A percentile compares a stretch with the other conserved stretches of the same genome.
These are phyloP conservation scores for Abrostola triplasia DNA, from an alignment of 2,888 invertebrate genomes.

Conservation along the genomic window DNA sequence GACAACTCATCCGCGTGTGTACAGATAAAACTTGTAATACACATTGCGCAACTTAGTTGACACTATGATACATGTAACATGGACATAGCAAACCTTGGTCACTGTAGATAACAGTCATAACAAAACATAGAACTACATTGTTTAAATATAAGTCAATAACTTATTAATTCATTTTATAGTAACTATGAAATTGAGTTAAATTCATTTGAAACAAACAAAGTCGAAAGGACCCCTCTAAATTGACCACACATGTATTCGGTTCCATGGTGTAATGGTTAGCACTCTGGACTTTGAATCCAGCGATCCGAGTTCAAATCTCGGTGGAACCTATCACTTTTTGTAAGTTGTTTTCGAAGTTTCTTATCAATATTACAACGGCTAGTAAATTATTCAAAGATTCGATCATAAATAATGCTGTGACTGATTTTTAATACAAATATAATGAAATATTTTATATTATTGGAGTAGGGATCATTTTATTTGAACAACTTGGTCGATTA, in stretches of 20 bases:
- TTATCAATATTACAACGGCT: slow-evolving; percentile 1
- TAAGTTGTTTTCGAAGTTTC: slow-evolving; percentile 28
- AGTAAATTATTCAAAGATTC: slow-evolving; percentile 3
- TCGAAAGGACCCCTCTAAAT: slow-evolving; percentile 44
- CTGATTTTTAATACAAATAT: not conserved
- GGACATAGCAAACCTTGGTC: not conserved
- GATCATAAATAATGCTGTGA: slow-evolving; percentile 17
- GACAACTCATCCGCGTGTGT: too few species aligned
- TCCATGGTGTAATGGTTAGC: slow-evolving; percentile 94
- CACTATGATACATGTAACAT: not conserved
- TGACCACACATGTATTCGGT: slow-evolving; percentile 71
- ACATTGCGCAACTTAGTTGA: not conserved
- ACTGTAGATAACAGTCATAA: not conserved
- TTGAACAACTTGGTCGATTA: too few species aligned
- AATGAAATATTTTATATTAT: slow-evolving; percentile 6
- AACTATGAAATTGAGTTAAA: not conserved
- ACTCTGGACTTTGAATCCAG: slow-evolving; percentile 95
- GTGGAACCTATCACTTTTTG: slow-evolving; percentile 89
- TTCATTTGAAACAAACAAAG: not conserved
- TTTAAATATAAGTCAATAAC: not conserved
- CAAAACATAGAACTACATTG: too few species aligned
- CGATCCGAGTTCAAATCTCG: slow-evolving; percentile 95
- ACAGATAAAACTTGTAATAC: too few species aligned
- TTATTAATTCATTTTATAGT: not conserved
- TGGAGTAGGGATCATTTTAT: too few species aligned